Percentiles rank a stretch among this genome's conserved stretches.
phyloP scores from a whole-genome alignment of 1,140 invertebrate species.

The Drosophila suzukii region DNA sequence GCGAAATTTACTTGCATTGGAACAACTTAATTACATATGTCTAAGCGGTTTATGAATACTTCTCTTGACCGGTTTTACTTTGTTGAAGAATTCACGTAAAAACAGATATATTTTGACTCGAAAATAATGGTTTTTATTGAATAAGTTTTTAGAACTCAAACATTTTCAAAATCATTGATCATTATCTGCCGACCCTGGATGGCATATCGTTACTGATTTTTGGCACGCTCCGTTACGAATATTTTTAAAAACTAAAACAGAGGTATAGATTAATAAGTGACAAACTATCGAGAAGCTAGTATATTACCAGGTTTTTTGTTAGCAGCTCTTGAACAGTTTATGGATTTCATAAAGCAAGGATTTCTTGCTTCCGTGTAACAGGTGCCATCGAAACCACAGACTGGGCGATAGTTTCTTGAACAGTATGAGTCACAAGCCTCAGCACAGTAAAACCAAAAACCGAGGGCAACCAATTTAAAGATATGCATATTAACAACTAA shows the following conservation, averaged over 20 bases:
- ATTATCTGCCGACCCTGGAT: too few relatives aligned
- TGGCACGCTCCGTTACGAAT: background rate
- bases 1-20: too few relatives aligned
- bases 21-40: too few relatives aligned
- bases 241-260: background rate
- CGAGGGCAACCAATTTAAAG: background rate
- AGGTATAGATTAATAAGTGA: background rate
- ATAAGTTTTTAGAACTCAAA: too few relatives aligned
- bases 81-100: too few relatives aligned
- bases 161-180: too few relatives aligned
- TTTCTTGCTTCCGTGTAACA: slow-evolving; percentile 1
- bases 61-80: too few relatives aligned
- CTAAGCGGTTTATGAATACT: too few relatives aligned
- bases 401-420: background rate
- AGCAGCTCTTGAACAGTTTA: background rate
- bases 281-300: too few relatives aligned
- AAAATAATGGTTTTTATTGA: too few relatives aligned
- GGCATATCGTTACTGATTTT: background rate
- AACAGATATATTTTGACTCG: too few relatives aligned
- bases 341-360: background rate
- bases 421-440: background rate
- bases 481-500: background rate
- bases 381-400: slow-evolving; percentile 3
- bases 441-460: background rate
- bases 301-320: background rate